These are phyloP conservation scores for Bovichtus diacanthus DNA, from an alignment of 2,797 vertebrate species.

Conservation along the genomic window DNA sequence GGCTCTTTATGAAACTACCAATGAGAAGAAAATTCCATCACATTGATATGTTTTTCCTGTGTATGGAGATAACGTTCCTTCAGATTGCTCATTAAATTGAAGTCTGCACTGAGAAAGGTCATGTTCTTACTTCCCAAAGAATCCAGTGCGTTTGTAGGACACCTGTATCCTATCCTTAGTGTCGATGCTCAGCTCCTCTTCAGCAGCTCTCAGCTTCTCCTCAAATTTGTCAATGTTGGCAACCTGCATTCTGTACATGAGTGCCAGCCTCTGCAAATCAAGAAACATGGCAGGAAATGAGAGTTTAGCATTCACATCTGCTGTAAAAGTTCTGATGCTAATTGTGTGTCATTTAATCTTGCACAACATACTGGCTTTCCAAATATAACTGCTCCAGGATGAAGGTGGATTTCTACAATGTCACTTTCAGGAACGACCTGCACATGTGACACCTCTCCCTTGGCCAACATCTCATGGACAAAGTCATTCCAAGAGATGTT, in stretches of 20 bases:
- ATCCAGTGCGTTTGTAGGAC: slow-evolving; percentile 94
- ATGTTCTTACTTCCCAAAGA: slow-evolving; percentile 93
- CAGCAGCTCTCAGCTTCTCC: slow-evolving; percentile 94
- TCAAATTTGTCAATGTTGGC: slow-evolving; percentile 98
- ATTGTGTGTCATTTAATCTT: neutral
- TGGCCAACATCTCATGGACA: slow-evolving; percentile 96
- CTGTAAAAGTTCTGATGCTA: neutral
- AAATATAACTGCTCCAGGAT: slow-evolving; percentile 93
- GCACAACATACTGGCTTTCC: slow-evolving; percentile 88
- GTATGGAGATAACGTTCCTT: neutral
- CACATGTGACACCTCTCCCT: slow-evolving; percentile 95
- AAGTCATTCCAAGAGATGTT: slow-evolving; percentile 98
- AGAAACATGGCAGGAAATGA: neutral
- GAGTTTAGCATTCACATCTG: neutral
- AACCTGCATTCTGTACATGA: slow-evolving; percentile 95
- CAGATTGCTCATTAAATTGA: neutral
- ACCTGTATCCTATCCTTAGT: slow-evolving; percentile 93
- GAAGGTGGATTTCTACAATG: slow-evolving; percentile 93
- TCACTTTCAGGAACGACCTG: slow-evolving; percentile 95
- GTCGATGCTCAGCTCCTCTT: slow-evolving; percentile 95
- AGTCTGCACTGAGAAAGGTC: neutral
- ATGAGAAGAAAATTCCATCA: neutral
- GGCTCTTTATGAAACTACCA: neutral
- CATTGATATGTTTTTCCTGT: neutral
- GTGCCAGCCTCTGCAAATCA: slow-evolving; percentile 85